Percentiles rank a stretch among this genome's conserved stretches.
These are phyloP conservation scores for Autographa gamma DNA, from an alignment of 2,888 invertebrate genomes.

Conservation along the genomic window DNA sequence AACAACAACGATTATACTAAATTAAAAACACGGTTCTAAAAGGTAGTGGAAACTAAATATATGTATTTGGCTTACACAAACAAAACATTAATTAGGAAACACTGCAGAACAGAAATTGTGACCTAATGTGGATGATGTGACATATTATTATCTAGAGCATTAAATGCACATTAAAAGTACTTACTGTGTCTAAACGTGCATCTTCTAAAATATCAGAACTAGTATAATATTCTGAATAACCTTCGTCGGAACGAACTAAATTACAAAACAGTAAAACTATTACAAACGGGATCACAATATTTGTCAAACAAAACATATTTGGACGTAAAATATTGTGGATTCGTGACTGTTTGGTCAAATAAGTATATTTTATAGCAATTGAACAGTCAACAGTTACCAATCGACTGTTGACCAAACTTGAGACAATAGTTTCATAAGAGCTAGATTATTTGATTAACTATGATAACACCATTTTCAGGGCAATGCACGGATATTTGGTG, in stretches of 20 bases:
- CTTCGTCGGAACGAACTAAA: slow-evolving; percentile 27
- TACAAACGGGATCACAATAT: slow-evolving; percentile 15
- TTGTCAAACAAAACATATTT: slow-evolving; percentile 38
- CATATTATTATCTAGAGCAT: too few relatives aligned
- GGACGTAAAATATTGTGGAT: not conserved
- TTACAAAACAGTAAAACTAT: slow-evolving; percentile 16
- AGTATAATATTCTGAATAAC: slow-evolving; percentile 41
- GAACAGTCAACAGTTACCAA: slow-evolving; percentile 35
- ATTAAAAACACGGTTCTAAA: too few relatives aligned
- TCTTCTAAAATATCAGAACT: slow-evolving; percentile 74
- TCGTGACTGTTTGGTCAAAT: not conserved
- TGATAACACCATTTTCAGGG: slow-evolving; percentile 61
- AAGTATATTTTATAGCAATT: slow-evolving; percentile 35
- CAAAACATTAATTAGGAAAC: too few relatives aligned
- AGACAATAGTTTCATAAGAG: slow-evolving; percentile 60
- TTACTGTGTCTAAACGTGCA: slow-evolving; percentile 80
- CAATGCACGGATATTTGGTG: slow-evolving; percentile 49
- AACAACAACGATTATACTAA: too few relatives aligned
- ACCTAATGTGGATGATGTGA: too few relatives aligned
- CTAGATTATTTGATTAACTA: slow-evolving; percentile 61
- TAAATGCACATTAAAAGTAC: slow-evolving; percentile 48
- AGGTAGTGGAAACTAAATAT: too few relatives aligned
- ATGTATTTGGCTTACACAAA: too few relatives aligned
- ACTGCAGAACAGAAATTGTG: too few relatives aligned
- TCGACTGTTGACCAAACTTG: slow-evolving; percentile 59